Evolutionary conservation across 2,888 invertebrate species (phyloP).

Genomic region (Cotesia congregata): DNA sequence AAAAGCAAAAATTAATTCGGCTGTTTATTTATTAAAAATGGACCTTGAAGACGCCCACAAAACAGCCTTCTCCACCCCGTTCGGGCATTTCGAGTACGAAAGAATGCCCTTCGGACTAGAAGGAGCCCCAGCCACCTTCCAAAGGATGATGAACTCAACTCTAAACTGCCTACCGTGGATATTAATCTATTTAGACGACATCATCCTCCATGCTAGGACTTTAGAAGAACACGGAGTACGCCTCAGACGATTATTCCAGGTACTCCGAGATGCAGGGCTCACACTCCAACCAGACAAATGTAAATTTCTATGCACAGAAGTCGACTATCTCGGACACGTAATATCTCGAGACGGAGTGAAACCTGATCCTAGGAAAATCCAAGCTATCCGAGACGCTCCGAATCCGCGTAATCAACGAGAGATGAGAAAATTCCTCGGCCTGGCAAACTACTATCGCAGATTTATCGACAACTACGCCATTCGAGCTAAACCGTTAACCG

Average conservation of each 20-base stretch:
- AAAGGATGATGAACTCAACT: background rate
- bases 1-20: too few species aligned
- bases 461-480: background rate
- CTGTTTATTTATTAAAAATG: background rate
- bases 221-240: background rate
- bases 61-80: background rate
- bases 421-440: background rate
- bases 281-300: background rate
- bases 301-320: background rate
- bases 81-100: background rate
- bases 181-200: background rate
- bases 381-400: background rate
- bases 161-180: background rate
- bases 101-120: background rate
- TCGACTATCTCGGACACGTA: background rate
- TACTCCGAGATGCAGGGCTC: background rate
- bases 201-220: background rate
- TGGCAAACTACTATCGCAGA: background rate
- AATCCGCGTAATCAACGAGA: background rate
- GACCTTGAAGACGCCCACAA: background rate
- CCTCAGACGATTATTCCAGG: background rate
- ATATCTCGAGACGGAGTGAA: background rate
- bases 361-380: background rate
- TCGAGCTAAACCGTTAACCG: background rate
- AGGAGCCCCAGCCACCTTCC: background rate